A percentile compares a stretch with the other conserved stretches of the same genome.
phyloP scores from a whole-genome alignment of 2,797 vertebrate species.

The Threskiornis aethiopicus region DNA sequence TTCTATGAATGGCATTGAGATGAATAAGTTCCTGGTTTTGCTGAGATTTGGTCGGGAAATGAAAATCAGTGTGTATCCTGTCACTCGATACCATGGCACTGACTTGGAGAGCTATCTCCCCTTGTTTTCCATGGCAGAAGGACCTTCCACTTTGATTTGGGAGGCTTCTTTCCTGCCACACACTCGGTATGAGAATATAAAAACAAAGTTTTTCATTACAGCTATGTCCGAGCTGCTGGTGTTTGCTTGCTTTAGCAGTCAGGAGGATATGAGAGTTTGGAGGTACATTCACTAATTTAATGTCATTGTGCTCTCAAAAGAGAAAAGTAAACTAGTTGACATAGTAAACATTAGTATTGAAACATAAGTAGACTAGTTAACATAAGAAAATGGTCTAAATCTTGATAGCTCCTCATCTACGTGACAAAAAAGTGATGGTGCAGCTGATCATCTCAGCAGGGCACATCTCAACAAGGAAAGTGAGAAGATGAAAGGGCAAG shows the following conservation, averaged over 20 bases:
- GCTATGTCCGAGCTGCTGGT: not conserved
- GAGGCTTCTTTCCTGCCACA: not conserved
- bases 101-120: not conserved
- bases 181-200: not conserved
- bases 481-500: not conserved
- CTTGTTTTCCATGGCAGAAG: not conserved
- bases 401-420: not conserved
- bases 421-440: not conserved
- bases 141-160: not conserved
- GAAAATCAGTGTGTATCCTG: not conserved
- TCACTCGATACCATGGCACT: not conserved
- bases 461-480: not conserved
- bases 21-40: not conserved
- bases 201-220: not conserved
- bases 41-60: not conserved
- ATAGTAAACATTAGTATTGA: not conserved
- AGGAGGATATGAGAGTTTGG: not conserved
- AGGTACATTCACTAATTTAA: not conserved
- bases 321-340: not conserved
- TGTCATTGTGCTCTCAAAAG: not conserved
- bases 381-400: not conserved
- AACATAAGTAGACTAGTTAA: not conserved
- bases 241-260: not conserved
- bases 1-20: not conserved
- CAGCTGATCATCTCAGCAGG: not conserved